phyloP scores from a whole-genome alignment of 35 echinoderm and acorn worm genomes.

The Apostichopus japonicus region DNA sequence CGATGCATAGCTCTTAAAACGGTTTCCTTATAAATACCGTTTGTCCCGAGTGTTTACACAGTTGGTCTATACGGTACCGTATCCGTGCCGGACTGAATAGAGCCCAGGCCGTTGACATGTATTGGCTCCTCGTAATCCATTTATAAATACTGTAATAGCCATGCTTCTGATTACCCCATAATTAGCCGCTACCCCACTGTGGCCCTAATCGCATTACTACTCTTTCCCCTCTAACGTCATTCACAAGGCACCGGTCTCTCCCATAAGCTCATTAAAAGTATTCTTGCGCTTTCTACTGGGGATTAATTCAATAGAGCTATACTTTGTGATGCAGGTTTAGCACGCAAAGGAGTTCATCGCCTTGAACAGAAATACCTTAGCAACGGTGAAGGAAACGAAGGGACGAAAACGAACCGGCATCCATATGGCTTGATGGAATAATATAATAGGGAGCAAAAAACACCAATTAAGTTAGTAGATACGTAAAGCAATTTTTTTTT shows the following conservation, averaged over 20 bases:
- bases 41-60: too few species aligned
- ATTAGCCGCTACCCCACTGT: constrained; percentile 39
- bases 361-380: constrained; percentile 11
- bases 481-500: neutral
- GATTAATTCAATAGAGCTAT: constrained; percentile 34
- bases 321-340: constrained; percentile 19
- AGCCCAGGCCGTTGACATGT: constrained; percentile 6
- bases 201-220: constrained; percentile 41
- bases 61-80: too few species aligned
- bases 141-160: constrained; percentile 48
- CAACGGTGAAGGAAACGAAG: neutral
- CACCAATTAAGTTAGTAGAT: neutral
- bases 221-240: constrained; percentile 27
- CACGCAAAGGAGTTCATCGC: constrained; percentile 47
- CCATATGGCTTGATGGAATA: neutral
- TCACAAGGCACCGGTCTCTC: constrained; percentile 13
- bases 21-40: too few species aligned
- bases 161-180: constrained; percentile 38
- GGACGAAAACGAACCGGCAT: neutral
- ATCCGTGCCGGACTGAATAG: too few species aligned
- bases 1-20: too few species aligned
- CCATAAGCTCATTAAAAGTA: constrained; percentile 47
- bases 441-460: neutral
- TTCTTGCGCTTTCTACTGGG: constrained; percentile 30
- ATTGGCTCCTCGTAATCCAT: constrained; percentile 37